Percentiles rank a stretch among this genome's conserved stretches.
phyloP scores from a whole-genome alignment of 1,140 invertebrate genomes.

The Goniozus legneri region DNA sequence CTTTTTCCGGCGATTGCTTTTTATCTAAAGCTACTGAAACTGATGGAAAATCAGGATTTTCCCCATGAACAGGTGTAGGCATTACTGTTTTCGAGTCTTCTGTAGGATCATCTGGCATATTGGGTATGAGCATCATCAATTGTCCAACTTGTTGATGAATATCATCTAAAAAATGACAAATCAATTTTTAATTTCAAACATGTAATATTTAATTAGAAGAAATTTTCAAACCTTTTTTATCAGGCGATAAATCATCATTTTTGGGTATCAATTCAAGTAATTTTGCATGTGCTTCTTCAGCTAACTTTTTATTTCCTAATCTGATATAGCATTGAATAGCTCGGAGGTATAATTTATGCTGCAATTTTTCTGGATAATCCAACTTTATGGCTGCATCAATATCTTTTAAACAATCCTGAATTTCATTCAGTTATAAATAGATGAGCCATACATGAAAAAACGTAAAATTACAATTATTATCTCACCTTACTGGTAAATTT shows the following conservation, averaged over 20 bases:
- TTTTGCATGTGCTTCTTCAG: slow-evolving; percentile 29
- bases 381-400: slow-evolving; percentile 41
- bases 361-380: slow-evolving; percentile 39
- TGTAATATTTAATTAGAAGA: neutral
- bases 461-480: no score
- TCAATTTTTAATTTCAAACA: neutral
- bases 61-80: slow-evolving; percentile 25
- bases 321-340: slow-evolving; percentile 39
- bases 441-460: no score
- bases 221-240: slow-evolving; percentile 6
- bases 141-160: slow-evolving; percentile 18
- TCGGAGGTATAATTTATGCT: slow-evolving; percentile 46
- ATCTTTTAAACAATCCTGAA: slow-evolving; percentile 47
- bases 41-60: slow-evolving; percentile 36
- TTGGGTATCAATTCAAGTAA: slow-evolving; percentile 26
- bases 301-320: slow-evolving; percentile 30
- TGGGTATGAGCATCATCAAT: neutral
- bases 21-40: slow-evolving; percentile 36
- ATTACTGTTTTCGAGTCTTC: no score
- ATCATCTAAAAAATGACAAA: slow-evolving; percentile 11
- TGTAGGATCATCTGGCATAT: neutral
- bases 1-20: slow-evolving; percentile 44
- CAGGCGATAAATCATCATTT: slow-evolving; percentile 19
- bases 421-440: no score
- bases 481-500: neutral